Evolutionary conservation across 2,888 invertebrate species (phyloP), one percentile per base, ranked within the genome.

Genomic region (Cylloceria caligata): DNA sequence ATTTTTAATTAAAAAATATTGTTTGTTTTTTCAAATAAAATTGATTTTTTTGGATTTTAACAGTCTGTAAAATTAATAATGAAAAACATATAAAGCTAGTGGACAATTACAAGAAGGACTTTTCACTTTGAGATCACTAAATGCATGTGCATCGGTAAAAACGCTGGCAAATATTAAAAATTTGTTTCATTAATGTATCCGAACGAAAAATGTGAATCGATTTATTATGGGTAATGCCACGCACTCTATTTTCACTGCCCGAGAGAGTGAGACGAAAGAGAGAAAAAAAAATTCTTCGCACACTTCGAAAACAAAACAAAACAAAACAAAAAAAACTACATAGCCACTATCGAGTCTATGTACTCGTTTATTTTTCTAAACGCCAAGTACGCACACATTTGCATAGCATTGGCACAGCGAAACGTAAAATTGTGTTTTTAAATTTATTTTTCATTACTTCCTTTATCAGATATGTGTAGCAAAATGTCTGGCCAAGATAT

Each of bases 211-310:
- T 52, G 68, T 68, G 65, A 27, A 34, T n/a, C 34, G 34, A 67
- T 76, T 62, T 19, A 62, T 73, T 73, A 30, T 16, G 19, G 7
- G n/a, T 42, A n/a, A 68, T 73, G 16, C 19, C 64, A 68, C 39
- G 55, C 60, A 68, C 30, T 81, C 76, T 81, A 81, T 67, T 73
- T 74, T 69, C 77, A 81, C 81, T 81, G 81, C 77, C 81, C 49
- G 57, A 57, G 49, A 78, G 65, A 77, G 57, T 64, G 68, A 80
- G 57, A 55, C 55, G 21, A 19, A 49, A 60, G 27, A 71, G 60
- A 27, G 68, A 47, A 27, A 78, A 24, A 55, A 47, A 71, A 47
- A 55, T 67, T 69, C 60, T 57, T 36, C 34, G 55, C 55, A 73
- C 45, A 65, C 42, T 49, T 73, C 64, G 69, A 45, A 36, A 24